Evolutionary conservation across 2,888 invertebrate species (phyloP), one percentile per base, ranked within the genome.

Genomic region (Rhimphoctona megacephalus): DNA sequence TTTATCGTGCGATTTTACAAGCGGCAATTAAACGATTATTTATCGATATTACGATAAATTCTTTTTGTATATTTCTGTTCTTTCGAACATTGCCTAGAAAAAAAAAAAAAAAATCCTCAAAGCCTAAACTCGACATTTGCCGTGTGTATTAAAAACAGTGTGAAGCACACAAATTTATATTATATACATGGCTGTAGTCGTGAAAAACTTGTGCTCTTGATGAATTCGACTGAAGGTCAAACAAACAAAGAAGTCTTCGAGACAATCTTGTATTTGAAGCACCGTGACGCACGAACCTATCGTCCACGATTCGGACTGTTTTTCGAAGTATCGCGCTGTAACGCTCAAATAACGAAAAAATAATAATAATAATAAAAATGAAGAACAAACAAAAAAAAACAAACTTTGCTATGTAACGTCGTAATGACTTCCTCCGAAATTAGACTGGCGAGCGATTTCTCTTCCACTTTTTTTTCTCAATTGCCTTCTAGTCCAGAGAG

Each of bases 391-490:
- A 57, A 57, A 54, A n/a, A 54, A 9, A 17, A 1, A 17, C 6
- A 61, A 61, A 30, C 61, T 30, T 61, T 5, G 61, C 61, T 61
- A 30, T 17, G 30, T 17, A 81, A 39, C 39, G 30, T 79, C 66
- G 46, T 73, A 61, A 57, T 11, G 73, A 83, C 72, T 78, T 78
- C 43, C 76, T 81, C 70, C 52, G 43, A 78, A 70, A 30, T 43
- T 9, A 52, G 74, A 67, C 64, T 74, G 82, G 52, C 61, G 64
- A 66, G 85, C 73, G 77, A 85, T 77, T 81, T 72, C 73, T 83
- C 79, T 83, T 85, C 82, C 82, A 85, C 81, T 82, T 85, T 82
- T 74, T 14, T 61, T 30, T 61, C 69, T 81, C 81, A 57, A 72
- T 78, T 78, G 78, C 81, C 69, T 82, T 82, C 78, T 82, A 82